Evolutionary conservation across 2,888 invertebrate genomes (phyloP).

Genomic region (Disparrhopalites patrizii): DNA sequence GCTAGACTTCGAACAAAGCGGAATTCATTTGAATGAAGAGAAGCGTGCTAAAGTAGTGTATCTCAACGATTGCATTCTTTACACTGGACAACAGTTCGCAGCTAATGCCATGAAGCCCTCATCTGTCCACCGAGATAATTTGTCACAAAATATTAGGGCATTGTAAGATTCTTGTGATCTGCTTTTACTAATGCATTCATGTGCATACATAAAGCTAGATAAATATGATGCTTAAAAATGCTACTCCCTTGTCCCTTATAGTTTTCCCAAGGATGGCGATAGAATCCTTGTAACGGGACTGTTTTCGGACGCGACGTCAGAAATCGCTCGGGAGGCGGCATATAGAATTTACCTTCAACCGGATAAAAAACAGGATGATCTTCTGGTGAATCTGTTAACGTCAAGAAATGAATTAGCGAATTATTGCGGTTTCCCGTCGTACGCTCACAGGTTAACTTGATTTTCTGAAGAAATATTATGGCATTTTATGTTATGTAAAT

Average conservation of each 20-base stretch:
- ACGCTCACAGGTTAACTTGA: constrained; percentile 68
- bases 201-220: constrained; percentile 39
- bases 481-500: not conserved
- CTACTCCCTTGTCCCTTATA: constrained; percentile 52
- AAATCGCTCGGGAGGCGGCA: constrained; percentile 77
- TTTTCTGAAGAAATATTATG: too few relatives aligned
- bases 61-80: constrained; percentile 77
- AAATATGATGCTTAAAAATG: constrained; percentile 50
- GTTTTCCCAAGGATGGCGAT: constrained; percentile 65
- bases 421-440: constrained; percentile 84
- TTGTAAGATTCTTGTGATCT: constrained; percentile 58
- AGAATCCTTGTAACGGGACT: constrained; percentile 73
- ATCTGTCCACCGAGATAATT: constrained; percentile 60
- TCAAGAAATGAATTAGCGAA: constrained; percentile 75
- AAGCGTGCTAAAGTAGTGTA: constrained; percentile 72
- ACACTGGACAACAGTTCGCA: constrained; percentile 77
- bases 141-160: constrained; percentile 69
- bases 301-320: constrained; percentile 76
- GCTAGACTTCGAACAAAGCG: constrained; percentile 96
- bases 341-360: constrained; percentile 81
- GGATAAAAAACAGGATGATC: constrained; percentile 67
- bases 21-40: constrained; percentile 81
- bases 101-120: constrained; percentile 68
- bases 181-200: not conserved
- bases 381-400: constrained; percentile 68